phyloP scores from a whole-genome alignment of 2,797 vertebrate species.

The Gouania willdenowi region DNA sequence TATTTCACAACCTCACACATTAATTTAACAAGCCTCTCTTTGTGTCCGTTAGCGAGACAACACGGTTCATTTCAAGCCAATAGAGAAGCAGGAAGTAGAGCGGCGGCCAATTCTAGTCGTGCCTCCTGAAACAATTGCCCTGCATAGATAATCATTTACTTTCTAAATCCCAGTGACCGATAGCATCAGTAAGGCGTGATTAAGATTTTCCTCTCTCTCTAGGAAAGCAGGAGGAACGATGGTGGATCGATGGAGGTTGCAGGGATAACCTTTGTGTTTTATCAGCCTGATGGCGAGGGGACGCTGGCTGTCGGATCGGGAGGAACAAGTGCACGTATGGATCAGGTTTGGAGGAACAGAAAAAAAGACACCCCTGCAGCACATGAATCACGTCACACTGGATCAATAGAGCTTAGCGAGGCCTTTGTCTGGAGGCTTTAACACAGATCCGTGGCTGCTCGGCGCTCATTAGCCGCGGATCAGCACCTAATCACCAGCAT shows the following conservation, averaged over 20 bases:
- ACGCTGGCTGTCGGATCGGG: conserved; percentile 32
- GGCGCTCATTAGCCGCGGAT: conserved; percentile 55
- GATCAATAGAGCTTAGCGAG: conserved; percentile 61
- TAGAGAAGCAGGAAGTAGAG: conserved; percentile 10
- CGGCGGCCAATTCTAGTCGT: conserved; percentile 11
- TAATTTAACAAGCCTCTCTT: conserved; percentile 22
- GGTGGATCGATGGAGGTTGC: conserved; percentile 54
- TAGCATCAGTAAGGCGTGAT: conserved; percentile 36
- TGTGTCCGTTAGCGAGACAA: conserved; percentile 22
- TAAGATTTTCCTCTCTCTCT: conserved; percentile 53
- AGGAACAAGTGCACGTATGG: conserved; percentile 54
- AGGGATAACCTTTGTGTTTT: conserved; percentile 65
- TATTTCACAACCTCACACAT: conserved; percentile 11
- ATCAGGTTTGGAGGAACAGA: conserved; percentile 30
- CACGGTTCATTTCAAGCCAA: conserved; percentile 12
- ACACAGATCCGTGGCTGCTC: conserved; percentile 25
- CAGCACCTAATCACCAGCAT: conserved; percentile 47
- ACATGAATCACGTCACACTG: conserved; percentile 60
- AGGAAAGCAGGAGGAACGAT: conserved; percentile 55
- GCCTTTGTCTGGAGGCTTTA: conserved; percentile 36
- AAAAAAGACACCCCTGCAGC: conserved; percentile 31
- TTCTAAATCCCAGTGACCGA: conserved; percentile 32
- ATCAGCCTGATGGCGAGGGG: conserved; percentile 51
- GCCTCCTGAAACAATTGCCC: conserved; percentile 23
- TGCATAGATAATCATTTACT: conserved; percentile 34